These are phyloP conservation scores for Ctenopoma kingsleyae DNA, from an alignment of 2,797 vertebrate genomes.

Conservation along the genomic window DNA sequence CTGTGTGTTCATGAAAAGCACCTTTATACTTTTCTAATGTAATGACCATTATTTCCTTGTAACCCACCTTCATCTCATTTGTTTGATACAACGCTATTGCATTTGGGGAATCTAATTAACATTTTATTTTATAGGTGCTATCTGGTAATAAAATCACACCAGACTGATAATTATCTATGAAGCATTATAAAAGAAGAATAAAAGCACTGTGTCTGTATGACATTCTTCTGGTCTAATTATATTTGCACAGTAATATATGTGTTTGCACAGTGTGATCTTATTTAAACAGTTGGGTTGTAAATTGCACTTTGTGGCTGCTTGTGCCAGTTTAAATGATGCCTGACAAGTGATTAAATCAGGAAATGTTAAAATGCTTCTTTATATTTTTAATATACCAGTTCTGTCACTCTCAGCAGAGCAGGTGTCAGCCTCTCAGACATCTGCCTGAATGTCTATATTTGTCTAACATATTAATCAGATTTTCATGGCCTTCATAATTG, in stretches of 20 bases:
- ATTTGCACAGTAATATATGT: slow-evolving; percentile 18
- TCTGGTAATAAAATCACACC: slow-evolving; percentile 20
- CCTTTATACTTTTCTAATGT: no score
- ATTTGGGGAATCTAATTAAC: slow-evolving; percentile 19
- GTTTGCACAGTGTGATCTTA: slow-evolving; percentile 27
- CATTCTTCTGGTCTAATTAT: slow-evolving; percentile 26
- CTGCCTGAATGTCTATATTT: slow-evolving; percentile 38
- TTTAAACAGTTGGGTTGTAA: slow-evolving; percentile 18
- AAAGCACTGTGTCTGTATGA: slow-evolving; percentile 7
- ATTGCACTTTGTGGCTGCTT: slow-evolving; percentile 4
- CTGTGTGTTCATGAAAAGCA: no score
- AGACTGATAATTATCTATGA: slow-evolving; percentile 14
- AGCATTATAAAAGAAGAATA: slow-evolving; percentile 18
- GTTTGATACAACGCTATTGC: neutral
- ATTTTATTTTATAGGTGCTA: slow-evolving; percentile 10
- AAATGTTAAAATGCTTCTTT: slow-evolving; percentile 32
- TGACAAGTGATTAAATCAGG: slow-evolving; percentile 27
- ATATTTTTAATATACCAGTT: slow-evolving; percentile 8
- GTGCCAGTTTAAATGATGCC: slow-evolving; percentile 12
- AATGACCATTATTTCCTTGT: neutral
- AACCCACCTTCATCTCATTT: neutral
- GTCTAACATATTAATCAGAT: slow-evolving; percentile 57
- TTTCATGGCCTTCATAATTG: slow-evolving; percentile 66
- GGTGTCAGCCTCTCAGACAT: slow-evolving; percentile 48
- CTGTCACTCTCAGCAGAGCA: slow-evolving; percentile 28